Base-by-base conservation (phyloP, 2,113 vertebrate species). In the Aythya baeri region DNA sequence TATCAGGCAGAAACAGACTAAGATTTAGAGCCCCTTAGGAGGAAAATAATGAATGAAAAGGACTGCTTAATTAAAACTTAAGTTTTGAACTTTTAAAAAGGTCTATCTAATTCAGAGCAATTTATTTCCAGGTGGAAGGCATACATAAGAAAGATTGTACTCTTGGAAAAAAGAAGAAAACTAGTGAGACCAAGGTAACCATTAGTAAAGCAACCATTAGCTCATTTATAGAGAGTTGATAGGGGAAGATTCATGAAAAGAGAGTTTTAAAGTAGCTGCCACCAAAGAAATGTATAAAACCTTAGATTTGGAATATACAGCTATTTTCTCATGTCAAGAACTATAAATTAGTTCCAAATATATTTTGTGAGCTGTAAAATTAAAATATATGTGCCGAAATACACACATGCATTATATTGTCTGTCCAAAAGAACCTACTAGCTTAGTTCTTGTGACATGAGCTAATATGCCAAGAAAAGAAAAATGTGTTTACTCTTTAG, bases 11-110 rank as follows among this genome's bases (percentile, higher is more conserved):
- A 84, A 95, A 71, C 9, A 71, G 91, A 80, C 38, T 66, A 84
- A 87, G 77, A 94, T 91, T 90, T 92, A 86, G 27, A 92, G 50
- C 73, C 62, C 92, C 62, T 79, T 86, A 88, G 77, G 74, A 85
- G 78, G 84, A 94, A 96, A 91, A 79, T 86, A 96, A 93, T 79
- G 71, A 91, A 94, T 89, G 31, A 92, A 93, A 90, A 91, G 82
- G 90, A 82, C 44, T 84, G 34, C 50, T 89, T 96, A 90, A 95
- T 95, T 93, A 95, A 93, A 96, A 85, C 59, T 88, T 91, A 94
- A 93, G 49, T 91, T 87, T 23, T 89, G 81, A 75, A 50, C 41
- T 92, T 93, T 92, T 87, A 38, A 84, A 96, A 93, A 96, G 73
- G 77, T 79, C 62, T 52, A 76, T 78, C 81, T 92, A 91, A 73